A percentile compares a stretch with the other conserved stretches of the same genome.
phyloP scores from a whole-genome alignment of 1,140 invertebrate genomes.

The Brachionus calyciflorus region DNA sequence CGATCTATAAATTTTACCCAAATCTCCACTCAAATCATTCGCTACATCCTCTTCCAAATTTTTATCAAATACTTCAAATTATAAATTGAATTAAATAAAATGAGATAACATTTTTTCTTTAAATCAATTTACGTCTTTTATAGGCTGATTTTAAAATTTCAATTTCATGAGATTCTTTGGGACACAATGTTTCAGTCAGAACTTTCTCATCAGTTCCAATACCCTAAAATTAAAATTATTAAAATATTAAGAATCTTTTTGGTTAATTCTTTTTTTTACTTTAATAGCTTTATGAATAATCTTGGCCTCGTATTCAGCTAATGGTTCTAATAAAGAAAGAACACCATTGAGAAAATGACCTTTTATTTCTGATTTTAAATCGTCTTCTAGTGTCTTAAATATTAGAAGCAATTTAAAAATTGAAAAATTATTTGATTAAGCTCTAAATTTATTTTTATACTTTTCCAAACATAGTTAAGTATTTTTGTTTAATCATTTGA shows the following conservation, averaged over 20 bases:
- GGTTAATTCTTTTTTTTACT: too few relatives aligned
- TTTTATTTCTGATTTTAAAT: neutral
- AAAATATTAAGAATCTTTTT: neutral
- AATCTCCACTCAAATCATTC: constrained; percentile 51
- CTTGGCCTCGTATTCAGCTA: constrained; percentile 8
- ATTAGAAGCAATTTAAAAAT: neutral
- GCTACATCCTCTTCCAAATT: constrained; percentile 51
- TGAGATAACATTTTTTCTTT: too few relatives aligned
- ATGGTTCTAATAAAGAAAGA: neutral
- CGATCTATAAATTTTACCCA: constrained; percentile 51
- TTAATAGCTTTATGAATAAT: constrained; percentile 31
- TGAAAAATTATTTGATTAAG: neutral
- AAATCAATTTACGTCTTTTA: neutral
- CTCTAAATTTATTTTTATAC: too few relatives aligned
- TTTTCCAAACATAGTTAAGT: neutral
- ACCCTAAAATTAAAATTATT: neutral
- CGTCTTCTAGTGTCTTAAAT: constrained; percentile 4
- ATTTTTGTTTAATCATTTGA: constrained; percentile 8
- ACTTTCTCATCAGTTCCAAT: neutral
- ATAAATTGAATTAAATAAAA: neutral
- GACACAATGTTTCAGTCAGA: neutral
- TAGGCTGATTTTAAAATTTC: neutral
- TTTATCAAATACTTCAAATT: constrained; percentile 49
- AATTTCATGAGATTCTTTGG: constrained; percentile 1
- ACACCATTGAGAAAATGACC: constrained; percentile 18